Base-by-base conservation (phyloP, 1,140 invertebrate genomes). In the Drosophila leontia region DNA sequence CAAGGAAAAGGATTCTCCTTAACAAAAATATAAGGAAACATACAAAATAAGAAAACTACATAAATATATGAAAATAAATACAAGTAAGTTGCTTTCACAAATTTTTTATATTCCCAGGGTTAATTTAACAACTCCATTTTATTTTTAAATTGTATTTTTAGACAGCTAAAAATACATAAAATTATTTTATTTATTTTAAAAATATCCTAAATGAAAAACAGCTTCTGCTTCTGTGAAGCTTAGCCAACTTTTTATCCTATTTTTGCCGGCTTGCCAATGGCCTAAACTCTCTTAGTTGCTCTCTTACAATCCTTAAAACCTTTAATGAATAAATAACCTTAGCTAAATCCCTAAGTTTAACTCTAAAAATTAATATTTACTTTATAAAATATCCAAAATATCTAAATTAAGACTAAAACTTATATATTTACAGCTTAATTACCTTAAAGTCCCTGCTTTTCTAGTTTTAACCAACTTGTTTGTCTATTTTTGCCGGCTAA, bases 401-500 rank as follows among this genome's bases (percentile, higher is more conserved):
- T 9, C 13, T 5, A 55, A 15, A 23, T 5, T 9, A 9, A 0
- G 3, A 0, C 2, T 6, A 11, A 37, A 23, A 23, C 1, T 2
- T 11, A n/a, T 35, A 37, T 3, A 19, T 35, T 55, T 35, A 19
- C 13, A 4, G 0, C 1, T 15, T 9, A 11, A 17, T 23, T 37
- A 1, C 15, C n/a, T 5, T 29, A 6, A n/a, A 7, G 2, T 23
- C 7, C 9, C 7, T 13, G 1, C 32, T 15, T n/a, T 51, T 26
- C 19, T 39, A n/a, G 8, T 39, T 26, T 7, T 1, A 45, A 23
- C 7, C 57, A 53, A 56, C 41, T 29, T 61, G 44, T 53, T 56
- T 29, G 50, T 60, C 56, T 75, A 62, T 67, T 88, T 81, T 84
- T 84, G 61, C 85, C 84, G 84, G 84, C 75, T 71, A 35, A 37